Evolutionary conservation across 2,797 vertebrate genomes (phyloP), one percentile per base, ranked within the genome.

Genomic region (Phalanger gymnotis): DNA sequence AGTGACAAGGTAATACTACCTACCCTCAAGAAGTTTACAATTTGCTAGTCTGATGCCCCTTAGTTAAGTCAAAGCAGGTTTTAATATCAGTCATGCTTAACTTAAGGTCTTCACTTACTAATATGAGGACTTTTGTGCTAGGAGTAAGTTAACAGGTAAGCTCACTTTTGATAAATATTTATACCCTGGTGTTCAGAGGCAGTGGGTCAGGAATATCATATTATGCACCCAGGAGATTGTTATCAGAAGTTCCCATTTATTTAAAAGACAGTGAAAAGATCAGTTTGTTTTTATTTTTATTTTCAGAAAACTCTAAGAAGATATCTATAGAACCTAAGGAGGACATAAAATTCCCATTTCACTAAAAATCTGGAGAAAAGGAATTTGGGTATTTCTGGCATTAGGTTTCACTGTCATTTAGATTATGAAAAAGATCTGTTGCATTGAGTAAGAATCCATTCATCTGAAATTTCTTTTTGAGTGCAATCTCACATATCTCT

Each of bases 401-500:
- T 55, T 16, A 5, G 52, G 47, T 28, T 40, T 61, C 91, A 57
- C 90, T 53, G 52, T 52, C 40, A 47, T 91, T 94, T 95, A 40
- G n/a, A 93, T 95, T 90, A 93, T 31, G 16, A 92, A 91, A 89
- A 19, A 91, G 54, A 22, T 31, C 31, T 28, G 94, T 53, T 54
- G 31, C 22, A 30, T 40, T 90, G 92, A 30, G 66, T 89, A 66
- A 92, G 58, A 92, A 61, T 89, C 31, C 40, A 47, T 47, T 81
- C 31, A 19, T n/a, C 54, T 93, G 89, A 94, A 93, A 90, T 89
- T 91, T 47, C 89, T 94, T 94, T 91, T 81, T 40, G 58, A 92
- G 47, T 90, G 93, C 96, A 96, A 91, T 58, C 87, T 96, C 93
- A 97, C 92, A 96, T 91, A 95, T 95, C 89, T 94, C 94, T 93